Conservation (phyloP, 2,113 vertebrate genomes). For the Calypte anna region DNA sequence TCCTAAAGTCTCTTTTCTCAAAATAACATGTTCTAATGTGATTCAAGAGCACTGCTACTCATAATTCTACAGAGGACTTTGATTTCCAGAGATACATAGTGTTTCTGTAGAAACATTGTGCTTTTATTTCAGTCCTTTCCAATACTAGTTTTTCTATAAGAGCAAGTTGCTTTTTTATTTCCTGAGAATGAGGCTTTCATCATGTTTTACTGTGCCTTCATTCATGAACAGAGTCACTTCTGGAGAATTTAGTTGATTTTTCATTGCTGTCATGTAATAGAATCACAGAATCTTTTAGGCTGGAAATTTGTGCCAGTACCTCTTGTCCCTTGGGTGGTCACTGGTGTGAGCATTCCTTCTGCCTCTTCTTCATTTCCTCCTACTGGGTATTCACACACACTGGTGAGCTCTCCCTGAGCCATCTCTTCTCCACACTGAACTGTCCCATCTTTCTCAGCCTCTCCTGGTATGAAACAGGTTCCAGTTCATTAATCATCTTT, state of each 20-base stretch:
- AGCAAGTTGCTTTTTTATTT: background rate
- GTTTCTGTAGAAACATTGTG: slow-evolving; percentile 15
- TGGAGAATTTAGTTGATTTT: background rate
- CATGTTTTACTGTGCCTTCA: background rate
- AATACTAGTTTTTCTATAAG: background rate
- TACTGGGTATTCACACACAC: background rate
- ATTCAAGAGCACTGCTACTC: slow-evolving; percentile 11
- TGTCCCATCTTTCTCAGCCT: background rate
- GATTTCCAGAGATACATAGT: slow-evolving; percentile 25
- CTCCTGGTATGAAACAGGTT: background rate
- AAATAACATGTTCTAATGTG: background rate
- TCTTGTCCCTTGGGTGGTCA: background rate
- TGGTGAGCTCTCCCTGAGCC: background rate
- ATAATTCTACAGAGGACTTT: slow-evolving; percentile 19
- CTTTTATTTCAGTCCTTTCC: background rate
- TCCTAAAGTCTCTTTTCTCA: slow-evolving; percentile 14
- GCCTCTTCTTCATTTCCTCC: background rate
- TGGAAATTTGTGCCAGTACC: background rate
- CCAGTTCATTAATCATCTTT: background rate
- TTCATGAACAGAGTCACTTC: background rate
- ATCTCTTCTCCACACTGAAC: background rate
- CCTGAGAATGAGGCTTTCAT: background rate
- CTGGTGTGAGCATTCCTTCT: background rate
- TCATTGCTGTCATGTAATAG: background rate
- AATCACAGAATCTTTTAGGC: background rate